Evolutionary conservation across 2,888 invertebrate genomes (phyloP), one percentile per base, ranked within the genome.

Genomic region (Marasmarcha lunaedactyla): DNA sequence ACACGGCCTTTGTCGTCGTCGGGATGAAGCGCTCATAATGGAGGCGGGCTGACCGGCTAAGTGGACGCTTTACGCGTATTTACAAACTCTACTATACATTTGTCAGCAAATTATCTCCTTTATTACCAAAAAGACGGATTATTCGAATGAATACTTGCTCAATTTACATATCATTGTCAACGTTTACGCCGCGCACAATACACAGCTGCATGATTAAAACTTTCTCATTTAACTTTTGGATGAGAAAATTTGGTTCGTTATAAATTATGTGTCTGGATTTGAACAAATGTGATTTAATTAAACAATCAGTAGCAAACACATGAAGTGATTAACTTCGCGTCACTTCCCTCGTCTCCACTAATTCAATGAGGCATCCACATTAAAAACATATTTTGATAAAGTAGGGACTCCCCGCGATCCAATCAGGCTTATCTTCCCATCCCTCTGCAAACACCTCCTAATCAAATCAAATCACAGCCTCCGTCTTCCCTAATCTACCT

Each of bases 381-480:
- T 81, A 78, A 78, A 79, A 81, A 83, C 81, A 83, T 81, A 83
- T 83, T 83, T 81, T 74, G 73, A 78, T 76, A 72, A 70, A 20
- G 20, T 7, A 7, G n/a, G 20, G 20, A 7, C 60, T 56, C 62
- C 61, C 56, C 50, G 63, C 71, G 78, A 77, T 77, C 78, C 79
- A 78, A 81, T 83, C 81, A 74, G 60, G 60, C 66, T 78, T 79
- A 81, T 81, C 81, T 77, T 67, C 67, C 71, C 71, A 71, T 58
- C 59, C 69, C 74, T 55, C 65, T 57, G 64, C 78, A 60, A 78
- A 81, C 81, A 83, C 81, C 81, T 79, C 74, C 79, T 79, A 81
- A 83, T 81, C 81, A 79, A 81, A 83, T 83, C 79, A 79, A 83
- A 83, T 83, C 81, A 67, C 81, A 79, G 77, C 76, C 78, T 81